These are phyloP conservation scores for Apaloderma vittatum DNA, from an alignment of 2,113 vertebrate species.

Conservation along the genomic window DNA sequence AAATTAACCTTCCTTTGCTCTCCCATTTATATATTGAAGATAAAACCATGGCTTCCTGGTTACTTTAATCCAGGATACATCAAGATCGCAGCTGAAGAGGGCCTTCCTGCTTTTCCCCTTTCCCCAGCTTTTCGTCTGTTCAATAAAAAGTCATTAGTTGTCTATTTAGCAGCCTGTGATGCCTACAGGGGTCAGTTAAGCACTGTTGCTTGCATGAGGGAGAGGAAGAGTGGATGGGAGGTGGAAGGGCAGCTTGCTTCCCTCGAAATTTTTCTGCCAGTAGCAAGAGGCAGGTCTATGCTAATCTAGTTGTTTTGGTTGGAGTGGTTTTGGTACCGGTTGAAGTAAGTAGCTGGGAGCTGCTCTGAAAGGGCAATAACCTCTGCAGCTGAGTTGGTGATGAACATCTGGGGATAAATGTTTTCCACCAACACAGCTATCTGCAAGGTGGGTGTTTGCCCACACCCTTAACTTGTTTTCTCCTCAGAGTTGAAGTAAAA, in stretches of 20 bases:
- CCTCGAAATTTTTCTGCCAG: neutral
- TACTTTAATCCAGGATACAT: neutral
- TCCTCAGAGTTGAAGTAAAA: neutral
- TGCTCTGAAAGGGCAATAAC: neutral
- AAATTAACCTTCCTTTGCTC: neutral
- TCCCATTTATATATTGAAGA: neutral
- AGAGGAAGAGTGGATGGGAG: neutral
- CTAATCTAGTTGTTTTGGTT: neutral
- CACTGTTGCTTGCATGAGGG: neutral
- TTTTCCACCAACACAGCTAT: neutral
- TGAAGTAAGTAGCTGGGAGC: neutral
- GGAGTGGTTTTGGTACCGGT: neutral
- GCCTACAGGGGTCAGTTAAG: slow-evolving; percentile 48
- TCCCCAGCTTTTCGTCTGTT: neutral
- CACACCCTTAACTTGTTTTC: neutral
- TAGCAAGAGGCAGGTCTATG: neutral
- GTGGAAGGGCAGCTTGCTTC: neutral
- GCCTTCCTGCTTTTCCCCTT: neutral
- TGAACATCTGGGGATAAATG: neutral
- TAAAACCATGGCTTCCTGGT: neutral
- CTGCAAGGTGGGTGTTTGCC: neutral
- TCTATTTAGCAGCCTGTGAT: slow-evolving; percentile 35
- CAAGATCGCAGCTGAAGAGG: neutral
- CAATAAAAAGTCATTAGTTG: slow-evolving; percentile 37
- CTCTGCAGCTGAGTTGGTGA: neutral